A percentile compares a stretch with the other conserved stretches of the same genome.
Conservation (phyloP, 2,888 invertebrate genomes). For the Celastrina argiolus region DNA sequence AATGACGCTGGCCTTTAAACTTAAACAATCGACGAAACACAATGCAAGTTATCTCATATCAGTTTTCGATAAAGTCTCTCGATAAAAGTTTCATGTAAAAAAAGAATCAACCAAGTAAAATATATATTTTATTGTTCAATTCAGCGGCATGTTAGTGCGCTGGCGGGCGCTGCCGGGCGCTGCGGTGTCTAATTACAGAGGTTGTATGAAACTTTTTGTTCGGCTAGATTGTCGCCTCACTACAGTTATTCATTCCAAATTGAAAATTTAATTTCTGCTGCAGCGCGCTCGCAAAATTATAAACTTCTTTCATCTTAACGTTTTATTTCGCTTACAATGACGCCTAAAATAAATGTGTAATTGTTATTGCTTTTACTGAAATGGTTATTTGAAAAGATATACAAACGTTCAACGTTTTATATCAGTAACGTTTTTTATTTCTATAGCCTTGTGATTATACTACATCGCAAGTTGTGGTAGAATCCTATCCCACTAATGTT, state of each 20-base stretch:
- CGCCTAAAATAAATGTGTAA: constrained; percentile 13
- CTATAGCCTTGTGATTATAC: not conserved
- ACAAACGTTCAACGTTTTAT: not conserved
- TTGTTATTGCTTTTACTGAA: constrained; percentile 2
- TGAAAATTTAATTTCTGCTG: constrained; percentile 53
- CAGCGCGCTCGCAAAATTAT: constrained; percentile 31
- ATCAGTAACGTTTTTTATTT: not conserved
- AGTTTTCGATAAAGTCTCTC: not conserved
- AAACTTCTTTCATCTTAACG: constrained; percentile 25
- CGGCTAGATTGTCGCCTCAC: constrained; percentile 58
- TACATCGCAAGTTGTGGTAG: too few species aligned
- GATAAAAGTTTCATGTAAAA: not conserved
- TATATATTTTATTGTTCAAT: constrained; percentile 32
- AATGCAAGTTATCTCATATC: too few species aligned
- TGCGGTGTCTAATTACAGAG: constrained; percentile 66
- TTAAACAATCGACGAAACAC: too few species aligned
- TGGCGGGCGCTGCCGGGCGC: constrained; percentile 27
- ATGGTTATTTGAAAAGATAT: not conserved
- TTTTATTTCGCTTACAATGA: constrained; percentile 21
- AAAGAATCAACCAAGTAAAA: constrained; percentile 28
- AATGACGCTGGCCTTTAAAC: too few species aligned
- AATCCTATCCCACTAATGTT: too few species aligned
- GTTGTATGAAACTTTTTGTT: constrained; percentile 63
- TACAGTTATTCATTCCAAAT: constrained; percentile 61
- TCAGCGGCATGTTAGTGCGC: constrained; percentile 28